Conservation (phyloP, 1,140 invertebrate genomes). For the Drosophila saltans region DNA sequence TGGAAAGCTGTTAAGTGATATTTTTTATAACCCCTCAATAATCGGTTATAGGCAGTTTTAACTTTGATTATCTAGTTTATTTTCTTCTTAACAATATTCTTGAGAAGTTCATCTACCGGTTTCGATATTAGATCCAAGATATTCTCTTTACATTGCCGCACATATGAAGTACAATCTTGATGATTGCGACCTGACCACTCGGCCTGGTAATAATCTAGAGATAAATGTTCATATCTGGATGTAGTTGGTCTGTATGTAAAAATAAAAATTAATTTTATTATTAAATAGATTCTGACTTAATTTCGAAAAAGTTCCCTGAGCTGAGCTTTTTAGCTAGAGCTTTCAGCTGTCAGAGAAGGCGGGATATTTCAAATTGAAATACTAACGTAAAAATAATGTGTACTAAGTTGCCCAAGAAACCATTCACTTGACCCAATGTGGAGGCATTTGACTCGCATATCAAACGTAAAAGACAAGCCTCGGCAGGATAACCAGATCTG, state of each 20-base stretch:
- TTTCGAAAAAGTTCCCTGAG: neutral
- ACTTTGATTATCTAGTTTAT: neutral
- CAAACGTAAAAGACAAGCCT: slow-evolving; percentile 66
- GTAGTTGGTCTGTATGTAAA: slow-evolving; percentile 83
- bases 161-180: slow-evolving; percentile 75
- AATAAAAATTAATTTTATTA: neutral
- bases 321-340: neutral
- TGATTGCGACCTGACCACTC: slow-evolving; percentile 83
- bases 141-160: slow-evolving; percentile 66
- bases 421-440: slow-evolving; percentile 66
- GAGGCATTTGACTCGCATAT: slow-evolving; percentile 79
- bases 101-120: neutral
- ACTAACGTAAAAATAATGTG: slow-evolving; percentile 77
- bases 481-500: slow-evolving; percentile 62
- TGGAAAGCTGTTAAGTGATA: neutral
- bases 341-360: neutral
- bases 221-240: slow-evolving; percentile 84
- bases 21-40: neutral
- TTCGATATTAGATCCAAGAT: slow-evolving; percentile 69
- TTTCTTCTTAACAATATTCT: neutral
- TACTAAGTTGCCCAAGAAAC: slow-evolving; percentile 69
- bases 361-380: neutral
- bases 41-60: slow-evolving; percentile 6
- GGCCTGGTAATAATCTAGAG: slow-evolving; percentile 85
- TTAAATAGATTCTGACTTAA: neutral